A percentile compares a stretch with the other conserved stretches of the same genome.
Conservation (phyloP, 92 coral and sea anemone genomes). For the Phymanthus crucifer region DNA sequence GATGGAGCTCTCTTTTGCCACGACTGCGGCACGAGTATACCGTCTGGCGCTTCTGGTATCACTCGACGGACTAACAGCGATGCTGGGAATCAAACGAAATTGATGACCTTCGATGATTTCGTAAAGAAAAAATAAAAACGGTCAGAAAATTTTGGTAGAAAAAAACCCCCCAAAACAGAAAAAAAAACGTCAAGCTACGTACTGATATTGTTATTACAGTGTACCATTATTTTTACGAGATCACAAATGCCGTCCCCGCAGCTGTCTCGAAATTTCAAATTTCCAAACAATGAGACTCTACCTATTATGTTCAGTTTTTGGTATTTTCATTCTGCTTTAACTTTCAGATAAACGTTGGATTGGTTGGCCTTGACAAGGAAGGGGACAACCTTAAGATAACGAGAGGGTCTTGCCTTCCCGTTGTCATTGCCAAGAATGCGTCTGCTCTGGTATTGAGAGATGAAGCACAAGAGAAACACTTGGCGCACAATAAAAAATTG, state of each 20-base stretch:
- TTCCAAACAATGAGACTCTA: too few species aligned
- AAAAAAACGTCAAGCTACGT: too few species aligned
- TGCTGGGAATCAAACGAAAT: neutral
- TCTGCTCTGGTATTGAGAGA: neutral
- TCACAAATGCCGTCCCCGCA: too few species aligned
- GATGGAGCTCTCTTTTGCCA: neutral
- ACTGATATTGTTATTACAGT: neutral
- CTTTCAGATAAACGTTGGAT: constrained; percentile 37
- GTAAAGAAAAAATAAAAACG: neutral
- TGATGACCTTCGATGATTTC: neutral
- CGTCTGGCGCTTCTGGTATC: neutral
- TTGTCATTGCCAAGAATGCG: constrained; percentile 12
- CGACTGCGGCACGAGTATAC: neutral
- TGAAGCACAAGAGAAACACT: constrained; percentile 31
- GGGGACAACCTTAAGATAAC: constrained; percentile 16
- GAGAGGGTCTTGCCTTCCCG: constrained; percentile 32
- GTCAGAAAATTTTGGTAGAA: too few species aligned
- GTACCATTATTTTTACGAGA: neutral
- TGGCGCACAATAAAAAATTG: constrained; percentile 39
- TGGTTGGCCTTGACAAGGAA: constrained; percentile 19
- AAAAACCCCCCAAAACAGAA: too few species aligned
- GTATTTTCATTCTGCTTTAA: neutral
- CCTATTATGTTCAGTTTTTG: neutral
- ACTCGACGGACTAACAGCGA: neutral
- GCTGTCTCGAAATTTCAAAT: too few species aligned